Evolutionary conservation across 1,140 invertebrate species (phyloP), one percentile per base, ranked within the genome.

Genomic region (Mactra quadrangularis): DNA sequence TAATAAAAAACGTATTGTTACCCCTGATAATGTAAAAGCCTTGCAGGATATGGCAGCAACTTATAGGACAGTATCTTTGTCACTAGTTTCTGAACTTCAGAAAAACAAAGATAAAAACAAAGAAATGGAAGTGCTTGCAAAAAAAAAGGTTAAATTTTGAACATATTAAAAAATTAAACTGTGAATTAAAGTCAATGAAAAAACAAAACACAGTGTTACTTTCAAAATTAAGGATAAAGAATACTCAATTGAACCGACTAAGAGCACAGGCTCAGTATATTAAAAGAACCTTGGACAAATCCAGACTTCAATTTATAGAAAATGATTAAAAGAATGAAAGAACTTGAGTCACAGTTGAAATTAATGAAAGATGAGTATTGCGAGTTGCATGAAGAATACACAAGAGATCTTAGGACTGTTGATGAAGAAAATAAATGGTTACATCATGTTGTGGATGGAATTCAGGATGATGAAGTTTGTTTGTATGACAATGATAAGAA

Each of bases 321-420:
- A 22, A 13, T 1, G 31, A 64, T 22, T 4, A 27, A 17, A n/a
- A 70, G 7, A 50, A 50, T 47, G 15, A 27, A 70, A 2, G 66
- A 70, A 47, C 66, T 70, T 31, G 47, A 22, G 47, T 47, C 47
- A 31, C 47, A 70, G 15, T 29, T 47, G 13, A 70, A 70, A 50
- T 9, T 41, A 64, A 19, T 38, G 22, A 64, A 41, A 38, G 60
- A 64, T 35, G 31, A 35, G 19, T 64, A 35, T 64, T 64, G 13
- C 31, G 31, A 64, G 19, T n/a, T 41, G 60, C 31, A 64, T 13
- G 31, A 22, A 64, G 7, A 22, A 64, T 41, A 38, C 17, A 64
- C 22, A 35, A 35, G 19, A 38, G 60, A 64, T 15, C 38, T 7
- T 33, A 64, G 38, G 6, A 64, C 66, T 50, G 66, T 25, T 50